Conservation (phyloP, 2,113 vertebrate species). For the Terrapene triunguis region DNA sequence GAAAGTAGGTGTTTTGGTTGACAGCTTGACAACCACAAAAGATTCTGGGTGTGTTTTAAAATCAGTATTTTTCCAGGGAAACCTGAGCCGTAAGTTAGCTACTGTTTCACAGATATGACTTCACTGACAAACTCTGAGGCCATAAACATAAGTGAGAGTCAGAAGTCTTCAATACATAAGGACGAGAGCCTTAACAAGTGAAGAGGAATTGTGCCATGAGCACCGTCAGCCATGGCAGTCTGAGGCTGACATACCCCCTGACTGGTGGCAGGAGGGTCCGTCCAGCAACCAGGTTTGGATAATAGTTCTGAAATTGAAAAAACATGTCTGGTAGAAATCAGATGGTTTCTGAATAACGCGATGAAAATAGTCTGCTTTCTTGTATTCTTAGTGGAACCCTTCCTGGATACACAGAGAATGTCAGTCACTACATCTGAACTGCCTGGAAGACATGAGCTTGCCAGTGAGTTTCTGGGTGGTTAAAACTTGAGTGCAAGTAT, state of each 20-base stretch:
- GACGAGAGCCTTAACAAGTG: background rate
- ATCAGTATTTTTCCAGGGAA: conserved; percentile 5
- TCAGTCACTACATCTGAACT: conserved; percentile 70
- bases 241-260: conserved; percentile 50
- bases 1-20: background rate
- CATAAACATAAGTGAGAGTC: background rate
- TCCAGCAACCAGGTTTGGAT: conserved; percentile 23
- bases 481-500: conserved; percentile 58
- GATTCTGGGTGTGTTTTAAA: background rate
- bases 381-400: conserved; percentile 65
- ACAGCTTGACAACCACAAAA: background rate
- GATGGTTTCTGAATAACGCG: conserved; percentile 47
- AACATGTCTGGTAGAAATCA: conserved; percentile 60
- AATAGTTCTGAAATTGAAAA: conserved; percentile 58
- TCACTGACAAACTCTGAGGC: conserved; percentile 5
- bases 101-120: background rate
- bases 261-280: conserved; percentile 44
- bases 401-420: conserved; percentile 47
- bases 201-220: conserved; percentile 13
- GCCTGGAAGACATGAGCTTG: conserved; percentile 65
- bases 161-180: conserved; percentile 10
- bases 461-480: conserved; percentile 58
- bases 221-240: conserved; percentile 23
- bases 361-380: conserved; percentile 68
- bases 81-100: background rate